These are phyloP conservation scores for Acanthaster planci DNA, from an alignment of 35 echinoderm and acorn worm genomes.

Conservation along the genomic window DNA sequence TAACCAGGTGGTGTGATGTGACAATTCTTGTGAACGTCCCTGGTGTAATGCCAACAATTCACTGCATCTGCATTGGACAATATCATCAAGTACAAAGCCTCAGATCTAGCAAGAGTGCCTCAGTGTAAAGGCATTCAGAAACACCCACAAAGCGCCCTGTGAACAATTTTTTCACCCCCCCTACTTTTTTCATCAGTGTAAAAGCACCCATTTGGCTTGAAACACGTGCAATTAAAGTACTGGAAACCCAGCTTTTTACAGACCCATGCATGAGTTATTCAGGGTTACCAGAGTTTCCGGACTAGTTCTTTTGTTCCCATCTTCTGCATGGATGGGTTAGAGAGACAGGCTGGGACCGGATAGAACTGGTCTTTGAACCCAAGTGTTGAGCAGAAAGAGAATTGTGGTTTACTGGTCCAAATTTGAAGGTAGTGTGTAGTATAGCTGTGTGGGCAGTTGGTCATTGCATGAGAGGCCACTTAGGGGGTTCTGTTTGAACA, in stretches of 20 bases:
- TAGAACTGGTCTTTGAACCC: slow-evolving; percentile 20
- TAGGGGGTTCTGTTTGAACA: too few relatives aligned
- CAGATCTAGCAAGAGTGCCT: neutral
- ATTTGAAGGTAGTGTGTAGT: neutral
- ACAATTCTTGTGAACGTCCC: too few relatives aligned
- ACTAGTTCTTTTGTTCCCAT: neutral
- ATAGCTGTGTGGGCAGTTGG: slow-evolving; percentile 19
- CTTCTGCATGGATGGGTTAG: neutral
- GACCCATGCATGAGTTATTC: too few relatives aligned
- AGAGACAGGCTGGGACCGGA: neutral
- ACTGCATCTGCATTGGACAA: too few relatives aligned
- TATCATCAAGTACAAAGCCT: too few relatives aligned
- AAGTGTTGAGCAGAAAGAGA: neutral
- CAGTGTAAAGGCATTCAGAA: neutral
- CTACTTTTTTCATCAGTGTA: too few relatives aligned
- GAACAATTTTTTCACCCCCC: neutral
- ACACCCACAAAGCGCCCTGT: neutral
- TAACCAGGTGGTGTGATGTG: too few relatives aligned
- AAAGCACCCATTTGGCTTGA: neutral
- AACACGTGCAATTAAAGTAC: neutral
- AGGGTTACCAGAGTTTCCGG: slow-evolving; percentile 13
- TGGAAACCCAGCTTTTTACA: neutral
- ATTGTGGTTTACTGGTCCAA: neutral
- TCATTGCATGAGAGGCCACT: too few relatives aligned
- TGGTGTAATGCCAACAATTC: too few relatives aligned